Conservation (phyloP, 2,888 invertebrate genomes). For the Zaprionus bogoriensis region DNA sequence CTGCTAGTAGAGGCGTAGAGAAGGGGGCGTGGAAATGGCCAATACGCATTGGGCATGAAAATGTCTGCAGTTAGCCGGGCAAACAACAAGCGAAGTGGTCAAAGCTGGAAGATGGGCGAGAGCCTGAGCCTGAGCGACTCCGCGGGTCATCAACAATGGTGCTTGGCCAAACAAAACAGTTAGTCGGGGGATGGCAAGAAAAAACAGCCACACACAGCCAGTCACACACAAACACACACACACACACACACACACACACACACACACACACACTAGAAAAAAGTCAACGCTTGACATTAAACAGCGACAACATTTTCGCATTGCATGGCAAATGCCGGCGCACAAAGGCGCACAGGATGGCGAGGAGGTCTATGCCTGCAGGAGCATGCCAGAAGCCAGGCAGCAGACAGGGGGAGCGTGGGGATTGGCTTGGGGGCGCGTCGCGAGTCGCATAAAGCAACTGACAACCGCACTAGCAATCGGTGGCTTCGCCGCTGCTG, state of each 20-base stretch:
- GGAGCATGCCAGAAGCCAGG: neutral
- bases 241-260: conserved; percentile 5
- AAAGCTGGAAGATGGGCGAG: conserved; percentile 22
- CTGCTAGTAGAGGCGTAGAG: conserved; percentile 22
- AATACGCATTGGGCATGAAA: conserved; percentile 62
- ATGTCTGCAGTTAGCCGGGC: conserved; percentile 57
- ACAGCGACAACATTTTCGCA: conserved; percentile 77
- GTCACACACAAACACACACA: conserved; percentile 4
- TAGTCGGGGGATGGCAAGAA: neutral
- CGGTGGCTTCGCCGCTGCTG: conserved; percentile 29
- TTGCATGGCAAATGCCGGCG: conserved; percentile 67
- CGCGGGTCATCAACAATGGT: conserved; percentile 38
- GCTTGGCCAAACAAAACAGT: conserved; percentile 4
- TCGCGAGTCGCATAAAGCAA: conserved; percentile 67
- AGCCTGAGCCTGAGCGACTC: conserved; percentile 18
- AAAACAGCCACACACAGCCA: conserved; percentile 11
- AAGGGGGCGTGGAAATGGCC: conserved; percentile 14
- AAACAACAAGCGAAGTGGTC: conserved; percentile 49
- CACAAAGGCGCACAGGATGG: conserved; percentile 63
- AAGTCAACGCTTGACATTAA: conserved; percentile 72
- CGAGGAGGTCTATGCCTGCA: no score
- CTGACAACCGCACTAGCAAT: conserved; percentile 58
- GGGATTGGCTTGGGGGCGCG: neutral
- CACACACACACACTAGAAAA: conserved; percentile 18
- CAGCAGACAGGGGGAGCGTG: neutral